Evolutionary conservation across 2,113 vertebrate genomes (phyloP), one percentile per base, ranked within the genome.

Genomic region (Urocolius indicus): DNA sequence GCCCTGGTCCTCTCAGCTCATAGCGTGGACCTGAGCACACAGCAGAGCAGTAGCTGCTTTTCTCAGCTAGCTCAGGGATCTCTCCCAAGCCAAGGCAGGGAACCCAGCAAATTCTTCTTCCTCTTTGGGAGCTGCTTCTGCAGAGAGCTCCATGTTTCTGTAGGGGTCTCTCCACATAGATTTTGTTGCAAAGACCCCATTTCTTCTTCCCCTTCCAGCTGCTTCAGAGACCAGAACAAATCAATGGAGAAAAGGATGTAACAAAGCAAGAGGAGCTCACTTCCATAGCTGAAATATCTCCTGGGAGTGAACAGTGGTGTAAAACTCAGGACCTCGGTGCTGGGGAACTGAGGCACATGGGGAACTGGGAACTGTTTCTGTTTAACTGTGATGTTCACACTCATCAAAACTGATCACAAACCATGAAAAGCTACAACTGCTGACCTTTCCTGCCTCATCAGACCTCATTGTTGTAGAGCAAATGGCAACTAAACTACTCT

Each of bases 91-190:
- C 32, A 23, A 11, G 49, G 18, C 11, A 19, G 29, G 16, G n/a
- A n/a, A 73, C 66, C 5, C 48, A 43, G 38, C 5, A 26, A n/a
- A 24, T 59, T 41, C 29, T 43, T 36, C 29, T 52, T 15, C 21
- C n/a, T 63, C 20, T 75, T 16, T 14, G 43, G 55, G 41, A 38
- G 36, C 19, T 27, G 12, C 20, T 87, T 59, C 51, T 65, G 43
- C 55, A 32, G 34, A 36, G 41, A 10, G 16, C 57, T 71, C 57
- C 36, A 1, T 0, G 5, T 48, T 43, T 10, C 55, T 24, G 21
- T 0, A 0, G 18, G 18, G 45, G 22, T 41, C 8, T 38, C 24
- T 66, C 65, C 38, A 2, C 1, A 23, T 1, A 16, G 51, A 46
- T 82, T 71, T 63, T 52, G 36, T 30, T 51, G 21, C 55, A 27